phyloP scores from a whole-genome alignment of 2,113 vertebrate genomes.

The Seriola aureovittata region DNA sequence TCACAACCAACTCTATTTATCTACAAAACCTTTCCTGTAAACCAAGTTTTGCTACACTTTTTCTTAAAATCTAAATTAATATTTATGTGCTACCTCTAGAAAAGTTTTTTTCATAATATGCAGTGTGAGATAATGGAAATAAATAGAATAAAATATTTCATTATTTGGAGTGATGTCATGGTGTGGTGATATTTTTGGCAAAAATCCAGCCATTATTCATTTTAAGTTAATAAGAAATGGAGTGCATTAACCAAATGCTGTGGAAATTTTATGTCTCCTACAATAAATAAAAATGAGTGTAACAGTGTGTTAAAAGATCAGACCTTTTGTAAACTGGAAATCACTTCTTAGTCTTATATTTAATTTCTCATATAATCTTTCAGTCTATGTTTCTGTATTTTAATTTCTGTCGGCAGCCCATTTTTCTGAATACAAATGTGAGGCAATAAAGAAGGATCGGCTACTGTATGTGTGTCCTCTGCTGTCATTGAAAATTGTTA shows the following conservation, averaged over 20 bases:
- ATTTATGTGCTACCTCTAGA: neutral
- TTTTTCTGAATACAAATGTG: neutral
- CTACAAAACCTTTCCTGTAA: conserved; percentile 12
- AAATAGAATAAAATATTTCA: neutral
- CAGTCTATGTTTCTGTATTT: neutral
- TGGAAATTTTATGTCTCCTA: neutral
- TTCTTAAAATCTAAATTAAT: neutral
- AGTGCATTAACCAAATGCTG: conserved; percentile 2
- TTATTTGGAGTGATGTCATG: conserved; percentile 22
- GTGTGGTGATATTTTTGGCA: conserved; percentile 3
- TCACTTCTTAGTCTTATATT: neutral
- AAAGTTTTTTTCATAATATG: neutral
- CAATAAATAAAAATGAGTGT: neutral
- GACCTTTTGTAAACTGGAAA: neutral
- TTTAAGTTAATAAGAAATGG: conserved; percentile 29
- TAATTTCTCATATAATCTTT: neutral
- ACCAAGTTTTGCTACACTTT: neutral
- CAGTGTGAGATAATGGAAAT: conserved; percentile 12
- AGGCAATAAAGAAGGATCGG: neutral
- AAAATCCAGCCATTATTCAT: conserved; percentile 3
- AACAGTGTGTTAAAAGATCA: neutral
- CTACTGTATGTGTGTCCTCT: no score
- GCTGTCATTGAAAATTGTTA: neutral
- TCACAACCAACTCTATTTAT: neutral
- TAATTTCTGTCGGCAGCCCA: neutral